Conservation (phyloP, 2,888 invertebrate genomes). For the Sarcophaga variegata region DNA sequence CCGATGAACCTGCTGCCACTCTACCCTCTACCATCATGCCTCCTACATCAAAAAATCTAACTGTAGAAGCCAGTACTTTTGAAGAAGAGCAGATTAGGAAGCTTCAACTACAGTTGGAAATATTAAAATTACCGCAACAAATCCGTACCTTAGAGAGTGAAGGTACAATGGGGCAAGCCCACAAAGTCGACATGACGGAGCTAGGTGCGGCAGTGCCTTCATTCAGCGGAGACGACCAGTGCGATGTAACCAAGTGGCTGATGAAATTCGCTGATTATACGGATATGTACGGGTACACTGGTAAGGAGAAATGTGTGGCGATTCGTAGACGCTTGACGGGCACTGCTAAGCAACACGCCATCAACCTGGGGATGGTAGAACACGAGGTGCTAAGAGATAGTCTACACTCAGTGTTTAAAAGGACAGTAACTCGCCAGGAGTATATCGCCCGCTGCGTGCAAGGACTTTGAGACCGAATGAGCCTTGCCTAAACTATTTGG, state of each 20-base stretch:
- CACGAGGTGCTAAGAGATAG: constrained; percentile 37
- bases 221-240: no score
- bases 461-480: constrained; percentile 26
- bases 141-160: no score
- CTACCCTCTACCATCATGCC: no score
- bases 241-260: constrained; percentile 44
- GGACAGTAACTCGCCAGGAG: constrained; percentile 47
- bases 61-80: no score
- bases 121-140: no score
- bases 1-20: no score
- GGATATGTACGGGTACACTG: constrained; percentile 20
- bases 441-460: constrained; percentile 22
- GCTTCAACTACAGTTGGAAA: no score
- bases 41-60: no score
- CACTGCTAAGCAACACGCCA: not conserved
- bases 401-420: constrained; percentile 27
- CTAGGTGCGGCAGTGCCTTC: not conserved
- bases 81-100: no score
- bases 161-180: no score
- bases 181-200: constrained; percentile 7
- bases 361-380: constrained; percentile 17
- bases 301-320: constrained; percentile 25
- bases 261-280: constrained; percentile 46
- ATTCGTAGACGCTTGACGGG: constrained; percentile 7
- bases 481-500: no score